Conservation (phyloP, 2,888 invertebrate genomes). For the Yponomeuta sedellus region DNA sequence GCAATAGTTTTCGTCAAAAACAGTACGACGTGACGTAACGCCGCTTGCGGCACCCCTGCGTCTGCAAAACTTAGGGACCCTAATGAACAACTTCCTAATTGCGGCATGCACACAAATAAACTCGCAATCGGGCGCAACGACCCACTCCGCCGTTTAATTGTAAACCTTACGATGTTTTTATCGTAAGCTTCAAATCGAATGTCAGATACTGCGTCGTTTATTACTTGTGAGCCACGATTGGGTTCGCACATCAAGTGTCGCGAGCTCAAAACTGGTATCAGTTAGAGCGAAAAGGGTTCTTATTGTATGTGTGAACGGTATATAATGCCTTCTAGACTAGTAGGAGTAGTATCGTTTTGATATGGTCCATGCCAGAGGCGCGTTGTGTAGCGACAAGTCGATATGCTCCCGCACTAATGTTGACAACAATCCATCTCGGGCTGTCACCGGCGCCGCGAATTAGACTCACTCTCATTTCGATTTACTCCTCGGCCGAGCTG, state of each 20-base stretch:
- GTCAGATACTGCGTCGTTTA: conserved; percentile 53
- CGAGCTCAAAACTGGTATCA: conserved; percentile 16
- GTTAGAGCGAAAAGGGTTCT: conserved; percentile 40
- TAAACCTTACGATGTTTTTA: conserved; percentile 61
- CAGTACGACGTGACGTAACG: conserved; percentile 50
- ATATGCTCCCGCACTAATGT: conserved; percentile 71
- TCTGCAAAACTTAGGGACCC: conserved; percentile 76
- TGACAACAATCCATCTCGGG: conserved; percentile 71
- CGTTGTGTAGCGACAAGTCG: conserved; percentile 50
- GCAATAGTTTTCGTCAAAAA: conserved; percentile 32
- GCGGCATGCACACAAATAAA: conserved; percentile 70
- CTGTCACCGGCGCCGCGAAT: conserved; percentile 71
- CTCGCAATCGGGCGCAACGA: conserved; percentile 66
- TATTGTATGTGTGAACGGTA: conserved; percentile 37
- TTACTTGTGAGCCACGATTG: conserved; percentile 44
- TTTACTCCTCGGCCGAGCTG: conserved; percentile 52
- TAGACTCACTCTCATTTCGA: conserved; percentile 71
- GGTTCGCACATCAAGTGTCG: conserved; percentile 4
- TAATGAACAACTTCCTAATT: conserved; percentile 77
- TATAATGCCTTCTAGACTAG: conserved; percentile 16
- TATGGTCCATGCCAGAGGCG: not conserved
- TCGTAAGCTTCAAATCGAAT: conserved; percentile 65
- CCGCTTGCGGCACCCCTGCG: conserved; percentile 66
- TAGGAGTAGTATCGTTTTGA: conserved; percentile 4
- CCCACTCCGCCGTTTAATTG: conserved; percentile 54